These are phyloP conservation scores for Moxostoma hubbsi DNA, from an alignment of 2,797 vertebrate species.

Conservation along the genomic window DNA sequence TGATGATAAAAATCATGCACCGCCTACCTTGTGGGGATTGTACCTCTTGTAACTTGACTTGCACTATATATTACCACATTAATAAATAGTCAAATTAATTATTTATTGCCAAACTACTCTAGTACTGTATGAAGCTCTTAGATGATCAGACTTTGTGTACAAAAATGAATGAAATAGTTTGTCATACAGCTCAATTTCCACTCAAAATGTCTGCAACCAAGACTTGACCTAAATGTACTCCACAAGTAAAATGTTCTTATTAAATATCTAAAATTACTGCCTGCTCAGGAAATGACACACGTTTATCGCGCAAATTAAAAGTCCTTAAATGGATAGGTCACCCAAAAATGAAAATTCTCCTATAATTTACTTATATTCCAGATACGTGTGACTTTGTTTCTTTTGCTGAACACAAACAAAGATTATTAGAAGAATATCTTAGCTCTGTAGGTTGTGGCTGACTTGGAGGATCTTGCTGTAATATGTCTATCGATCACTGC, in stretches of 20 bases:
- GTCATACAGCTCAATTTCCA: neutral
- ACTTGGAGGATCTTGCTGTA: too few relatives aligned
- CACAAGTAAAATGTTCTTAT: neutral
- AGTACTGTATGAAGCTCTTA: neutral
- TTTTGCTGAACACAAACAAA: too few relatives aligned
- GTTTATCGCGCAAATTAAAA: slow-evolving; percentile 28
- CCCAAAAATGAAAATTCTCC: too few relatives aligned
- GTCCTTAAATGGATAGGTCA: neutral
- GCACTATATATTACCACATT: neutral
- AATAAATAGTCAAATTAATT: neutral
- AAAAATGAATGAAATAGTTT: neutral
- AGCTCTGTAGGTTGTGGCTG: too few relatives aligned
- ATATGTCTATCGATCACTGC: too few relatives aligned
- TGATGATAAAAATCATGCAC: neutral
- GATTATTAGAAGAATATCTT: too few relatives aligned
- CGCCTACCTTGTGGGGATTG: neutral
- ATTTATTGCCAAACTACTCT: neutral
- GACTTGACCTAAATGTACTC: neutral
- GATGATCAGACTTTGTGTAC: neutral
- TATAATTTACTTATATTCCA: too few relatives aligned
- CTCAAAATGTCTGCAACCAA: neutral
- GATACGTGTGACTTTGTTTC: too few relatives aligned
- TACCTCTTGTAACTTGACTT: neutral
- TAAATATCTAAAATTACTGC: slow-evolving; percentile 15
- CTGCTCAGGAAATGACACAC: neutral